Evolutionary conservation across 2,888 invertebrate species (phyloP), one percentile per base, ranked within the genome.

Genomic region (Spodoptera picta): DNA sequence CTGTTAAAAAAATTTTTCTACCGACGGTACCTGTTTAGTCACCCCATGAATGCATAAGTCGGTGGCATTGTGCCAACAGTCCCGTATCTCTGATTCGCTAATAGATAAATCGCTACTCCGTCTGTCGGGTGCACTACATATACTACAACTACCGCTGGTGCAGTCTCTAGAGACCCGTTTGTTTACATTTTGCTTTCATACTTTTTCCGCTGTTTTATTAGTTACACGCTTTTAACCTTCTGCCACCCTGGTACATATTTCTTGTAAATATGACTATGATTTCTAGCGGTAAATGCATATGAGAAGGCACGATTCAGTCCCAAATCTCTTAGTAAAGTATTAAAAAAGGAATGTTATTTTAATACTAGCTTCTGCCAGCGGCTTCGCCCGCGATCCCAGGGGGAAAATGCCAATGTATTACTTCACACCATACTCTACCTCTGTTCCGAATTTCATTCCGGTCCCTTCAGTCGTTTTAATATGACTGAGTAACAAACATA

Each of bases 61-160:
- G 64, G 51, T 86, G 86, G 87, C 85, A 72, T 71, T 71, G 78
- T 72, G 85, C 88, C 87, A 86, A 60, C 69, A 65, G 60, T 64
- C 65, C 71, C 80, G 78, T 84, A 84, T 87, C 86, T 84, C 81
- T 84, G 88, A 88, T 88, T 87, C 79, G 68, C 81, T 88, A 86
- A 87, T 86, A 89, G 88, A 88, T 88, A 89, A 85, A 87, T 86
- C 84, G 80, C 79, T 70, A 73, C 76, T 66, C 65, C 56, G 68
- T 69, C 79, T 79, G 79, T 73, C 63, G 64, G 68, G 72, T 56
- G 74, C 69, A 72, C 65, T 69, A 73, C 63, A 59, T 46, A 64
- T 61, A 72, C 61, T 61, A 72, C 61, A 56, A 58, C 46, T 60
- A 63, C 65, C 27, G 24, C 45, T 36, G 27, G 44, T 43, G 50